Evolutionary conservation across 1,140 invertebrate species (phyloP), one percentile per base, ranked within the genome.

Genomic region (Sitophilus oryzae): DNA sequence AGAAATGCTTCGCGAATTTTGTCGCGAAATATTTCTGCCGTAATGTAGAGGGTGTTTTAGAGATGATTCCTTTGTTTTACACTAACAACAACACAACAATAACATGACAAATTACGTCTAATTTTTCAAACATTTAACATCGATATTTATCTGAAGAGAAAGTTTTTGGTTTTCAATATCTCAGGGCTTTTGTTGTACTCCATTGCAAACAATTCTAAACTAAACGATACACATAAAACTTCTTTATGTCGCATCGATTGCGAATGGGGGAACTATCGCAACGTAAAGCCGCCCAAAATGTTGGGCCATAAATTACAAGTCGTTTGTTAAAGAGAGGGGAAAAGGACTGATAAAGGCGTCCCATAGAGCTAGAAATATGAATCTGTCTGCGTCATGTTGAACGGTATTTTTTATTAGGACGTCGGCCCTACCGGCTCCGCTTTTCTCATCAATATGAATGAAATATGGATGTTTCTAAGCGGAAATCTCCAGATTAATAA

Each of bases 381-480:
- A 53, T 53, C 43, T 34, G 34, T 45, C 51, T 20, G 34, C 42
- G 42, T 53, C 51, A 45, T 36, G 38, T 45, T 23, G 25, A 43
- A 25, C 30, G 40, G 22, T 37, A 45, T 45, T 53, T 53, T 53
- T 45, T 53, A 42, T 53, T 19, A 30, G 42, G 16, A 38, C 42
- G 41, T 22, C 37, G 34, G 51, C 51, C 41, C 45, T 34, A 20
- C 51, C 43, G 25, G 51, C 51, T 53, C 42, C 34, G 6, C 21
- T 10, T 6, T 34, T 18, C 42, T 53, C 51, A 53, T 53, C 42
- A 53, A 53, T 53, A 53, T 53, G 42, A 19, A 53, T 53, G 51
- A 53, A 53, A 53, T 45, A 45, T 53, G 42, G 43, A 53, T 21
- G 30, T 10, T 36, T 44, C 11, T 22, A 44, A 53, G 34, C 22